These are phyloP conservation scores for Chiloscyllium plagiosum DNA, from an alignment of 2,113 vertebrate species.

Conservation along the genomic window DNA sequence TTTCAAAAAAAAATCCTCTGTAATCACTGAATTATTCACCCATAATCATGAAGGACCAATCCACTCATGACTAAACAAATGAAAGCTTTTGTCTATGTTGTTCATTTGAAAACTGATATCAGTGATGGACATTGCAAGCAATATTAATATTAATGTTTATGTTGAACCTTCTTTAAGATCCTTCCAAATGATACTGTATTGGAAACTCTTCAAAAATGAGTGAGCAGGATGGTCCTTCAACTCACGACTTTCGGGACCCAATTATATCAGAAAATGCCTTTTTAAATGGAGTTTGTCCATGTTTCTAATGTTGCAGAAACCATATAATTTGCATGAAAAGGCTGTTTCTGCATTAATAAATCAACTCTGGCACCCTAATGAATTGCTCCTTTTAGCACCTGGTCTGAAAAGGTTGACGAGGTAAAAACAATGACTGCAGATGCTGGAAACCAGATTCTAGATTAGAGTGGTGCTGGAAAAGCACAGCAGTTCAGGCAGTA, in stretches of 20 bases:
- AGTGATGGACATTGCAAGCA: background rate
- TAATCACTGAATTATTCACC: too few relatives aligned
- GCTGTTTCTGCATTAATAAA: background rate
- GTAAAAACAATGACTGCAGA: too few relatives aligned
- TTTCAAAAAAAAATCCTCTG: too few relatives aligned
- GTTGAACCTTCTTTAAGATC: background rate
- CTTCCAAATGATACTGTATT: background rate
- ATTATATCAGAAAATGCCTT: background rate
- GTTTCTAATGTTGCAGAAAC: background rate
- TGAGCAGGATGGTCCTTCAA: background rate
- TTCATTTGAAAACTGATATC: background rate
- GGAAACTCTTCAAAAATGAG: background rate
- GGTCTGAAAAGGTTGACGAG: background rate
- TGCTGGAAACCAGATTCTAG: too few relatives aligned
- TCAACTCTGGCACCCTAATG: background rate
- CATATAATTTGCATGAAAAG: background rate
- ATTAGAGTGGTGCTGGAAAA: too few relatives aligned
- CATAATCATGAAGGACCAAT: too few relatives aligned
- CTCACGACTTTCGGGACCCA: background rate
- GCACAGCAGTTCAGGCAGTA: too few relatives aligned
- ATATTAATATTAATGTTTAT: background rate
- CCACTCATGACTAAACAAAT: too few relatives aligned
- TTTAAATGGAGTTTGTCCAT: background rate
- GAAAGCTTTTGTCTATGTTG: too few relatives aligned
- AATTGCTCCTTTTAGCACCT: background rate